phyloP scores from a whole-genome alignment of 2,888 invertebrate species.

The Euplagia quadripunctaria region DNA sequence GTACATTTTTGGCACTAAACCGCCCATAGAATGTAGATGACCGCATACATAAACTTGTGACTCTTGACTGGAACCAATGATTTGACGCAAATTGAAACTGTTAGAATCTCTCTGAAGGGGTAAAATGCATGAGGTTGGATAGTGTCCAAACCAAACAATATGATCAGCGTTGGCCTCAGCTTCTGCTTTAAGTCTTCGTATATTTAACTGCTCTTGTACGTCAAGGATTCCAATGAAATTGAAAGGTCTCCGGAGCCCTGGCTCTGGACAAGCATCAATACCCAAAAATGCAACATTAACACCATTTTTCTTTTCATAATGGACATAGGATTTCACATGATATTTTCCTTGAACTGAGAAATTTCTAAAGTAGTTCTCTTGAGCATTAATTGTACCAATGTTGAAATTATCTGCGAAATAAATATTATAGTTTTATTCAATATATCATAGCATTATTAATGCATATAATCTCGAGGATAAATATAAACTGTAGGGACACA shows the following conservation, averaged over 20 bases:
- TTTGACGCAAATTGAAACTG: conserved; percentile 81
- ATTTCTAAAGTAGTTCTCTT: conserved; percentile 92
- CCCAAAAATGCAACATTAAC: conserved; percentile 93
- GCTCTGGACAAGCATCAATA: conserved; percentile 95
- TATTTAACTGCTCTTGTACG: conserved; percentile 84
- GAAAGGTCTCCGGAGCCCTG: conserved; percentile 95
- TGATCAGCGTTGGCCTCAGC: conserved; percentile 82
- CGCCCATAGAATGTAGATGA: conserved; percentile 95
- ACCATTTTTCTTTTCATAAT: conserved; percentile 85
- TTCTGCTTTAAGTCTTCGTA: conserved; percentile 87
- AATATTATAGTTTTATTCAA: conserved; percentile 3
- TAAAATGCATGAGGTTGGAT: conserved; percentile 95
- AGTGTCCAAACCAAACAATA: conserved; percentile 93
- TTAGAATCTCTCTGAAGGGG: conserved; percentile 84
- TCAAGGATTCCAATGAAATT: conserved; percentile 95
- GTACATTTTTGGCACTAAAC: conserved; percentile 94
- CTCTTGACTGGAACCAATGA: conserved; percentile 88
- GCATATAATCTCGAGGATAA: too few species aligned
- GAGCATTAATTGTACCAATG: conserved; percentile 89
- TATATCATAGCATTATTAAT: background rate
- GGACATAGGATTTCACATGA: conserved; percentile 91
- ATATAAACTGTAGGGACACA: too few species aligned
- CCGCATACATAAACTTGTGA: conserved; percentile 95
- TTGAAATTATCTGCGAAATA: conserved; percentile 93
- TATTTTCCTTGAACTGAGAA: conserved; percentile 93